Conservation (phyloP, 2,888 invertebrate genomes). For the Keiferia lycopersicella region DNA sequence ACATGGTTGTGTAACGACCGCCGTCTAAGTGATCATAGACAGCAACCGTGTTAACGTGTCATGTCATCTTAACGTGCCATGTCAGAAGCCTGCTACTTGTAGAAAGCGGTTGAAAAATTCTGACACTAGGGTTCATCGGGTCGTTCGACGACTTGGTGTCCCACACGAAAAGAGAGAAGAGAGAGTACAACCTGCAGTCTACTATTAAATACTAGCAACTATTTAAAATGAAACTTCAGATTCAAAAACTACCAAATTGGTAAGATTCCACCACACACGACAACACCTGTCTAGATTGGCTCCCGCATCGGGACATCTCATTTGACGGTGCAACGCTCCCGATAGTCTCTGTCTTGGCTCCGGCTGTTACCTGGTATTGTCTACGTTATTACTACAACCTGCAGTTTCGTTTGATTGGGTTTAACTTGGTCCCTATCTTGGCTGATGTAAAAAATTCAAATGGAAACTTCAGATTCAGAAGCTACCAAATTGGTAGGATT, state of each 20-base stretch:
- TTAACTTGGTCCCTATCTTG: too few species aligned
- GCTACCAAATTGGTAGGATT: not conserved
- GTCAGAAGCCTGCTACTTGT: too few species aligned
- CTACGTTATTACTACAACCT: constrained; percentile 52
- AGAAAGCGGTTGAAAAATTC: too few species aligned
- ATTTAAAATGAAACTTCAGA: not conserved
- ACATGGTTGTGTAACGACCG: too few species aligned
- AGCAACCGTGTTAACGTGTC: too few species aligned
- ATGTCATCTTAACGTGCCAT: too few species aligned
- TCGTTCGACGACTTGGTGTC: too few species aligned
- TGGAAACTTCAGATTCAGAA: not conserved
- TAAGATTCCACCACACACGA: not conserved
- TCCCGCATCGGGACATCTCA: constrained; percentile 70
- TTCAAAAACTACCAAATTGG: not conserved
- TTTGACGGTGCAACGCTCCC: constrained; percentile 74
- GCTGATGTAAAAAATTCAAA: not conserved
- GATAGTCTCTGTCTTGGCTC: constrained; percentile 64
- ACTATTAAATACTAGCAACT: too few species aligned
- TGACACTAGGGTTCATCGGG: too few species aligned
- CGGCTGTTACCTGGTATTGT: constrained; percentile 47
- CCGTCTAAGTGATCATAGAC: too few species aligned
- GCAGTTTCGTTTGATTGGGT: constrained; percentile 42
- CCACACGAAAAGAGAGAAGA: too few species aligned
- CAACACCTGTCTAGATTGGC: constrained; percentile 56
- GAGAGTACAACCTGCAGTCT: constrained; percentile 43